Base-by-base conservation (phyloP, 2,113 vertebrate genomes). In the Ceyx cyanopectus region DNA sequence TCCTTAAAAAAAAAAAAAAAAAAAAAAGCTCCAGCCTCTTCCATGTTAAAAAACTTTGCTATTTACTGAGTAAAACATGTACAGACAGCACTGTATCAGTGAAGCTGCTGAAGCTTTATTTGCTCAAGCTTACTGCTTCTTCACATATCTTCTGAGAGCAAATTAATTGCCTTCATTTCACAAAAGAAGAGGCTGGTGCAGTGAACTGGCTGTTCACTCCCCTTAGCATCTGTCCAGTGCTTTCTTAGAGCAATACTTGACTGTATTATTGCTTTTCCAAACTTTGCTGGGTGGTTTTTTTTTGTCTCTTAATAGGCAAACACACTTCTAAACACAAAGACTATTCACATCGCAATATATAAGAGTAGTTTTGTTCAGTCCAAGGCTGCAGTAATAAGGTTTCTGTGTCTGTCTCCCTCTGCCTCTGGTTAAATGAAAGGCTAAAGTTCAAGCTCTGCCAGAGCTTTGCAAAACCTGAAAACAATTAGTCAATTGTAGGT, bases 401-500 rank as follows among this genome's bases (percentile, higher is more conserved):
- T 81, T 92, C 51, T 84, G 46, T 77, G 74, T 66, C 83, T 87
- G 86, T 73, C 81, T 91, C 54, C 51, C 75, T 93, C 72, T 85
- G 84, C 51, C 58, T 95, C 74, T 93, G 56, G 68, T 91, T 94
- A 95, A 96, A 93, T 91, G 94, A 89, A 93, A 87, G 83, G 78
- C 60, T 90, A 89, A 94, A 94, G 90, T 87, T 95, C 93, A 91
- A 91, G 45, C 60, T 74, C 26, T 91, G 61, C 77, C 61, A 85
- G 66, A 60, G 53, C 76, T 95, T 45, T 92, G 73, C 85, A 93
- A 94, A 92, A 93, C 30, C 90, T 97, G 87, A 95, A 97, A 97
- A 96, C 90, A 94, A 96, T 94, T 90, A 95, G 83, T 77, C 77
- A 95, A 68, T 93, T 96, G 91, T 94, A 92, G n/a, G 58, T 23